Conservation (phyloP, 2,797 vertebrate species). For the Catharus ustulatus region DNA sequence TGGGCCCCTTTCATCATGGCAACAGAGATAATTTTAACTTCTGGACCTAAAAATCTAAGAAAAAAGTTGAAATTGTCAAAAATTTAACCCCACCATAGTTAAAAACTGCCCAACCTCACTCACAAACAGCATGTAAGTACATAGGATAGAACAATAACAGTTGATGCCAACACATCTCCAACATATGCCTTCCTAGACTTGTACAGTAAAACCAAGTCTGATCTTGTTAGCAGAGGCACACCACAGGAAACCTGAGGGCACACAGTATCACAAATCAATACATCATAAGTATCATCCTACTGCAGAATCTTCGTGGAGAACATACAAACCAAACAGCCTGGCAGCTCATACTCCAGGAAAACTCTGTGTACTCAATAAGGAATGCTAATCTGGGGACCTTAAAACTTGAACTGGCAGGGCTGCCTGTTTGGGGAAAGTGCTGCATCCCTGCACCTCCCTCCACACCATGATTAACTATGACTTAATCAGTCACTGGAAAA, state of each 20-base stretch:
- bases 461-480: rapidly evolving
- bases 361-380: neutral
- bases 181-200: neutral
- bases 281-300: neutral
- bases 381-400: neutral
- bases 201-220: neutral
- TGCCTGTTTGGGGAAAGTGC: neutral
- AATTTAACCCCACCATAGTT: neutral
- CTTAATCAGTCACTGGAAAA: neutral
- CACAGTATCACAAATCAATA: neutral
- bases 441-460: neutral
- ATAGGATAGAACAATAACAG: neutral
- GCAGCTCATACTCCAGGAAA: neutral
- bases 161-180: neutral
- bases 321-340: neutral
- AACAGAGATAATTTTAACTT: neutral
- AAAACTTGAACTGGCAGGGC: neutral
- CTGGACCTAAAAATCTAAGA: neutral
- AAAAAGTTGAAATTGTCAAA: neutral
- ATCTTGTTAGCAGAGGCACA: neutral
- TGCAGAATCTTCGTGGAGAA: neutral
- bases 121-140: neutral
- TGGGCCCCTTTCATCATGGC: neutral
- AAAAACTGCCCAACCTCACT: neutral
- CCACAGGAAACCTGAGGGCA: neutral